Evolutionary conservation across 2,888 invertebrate species (phyloP), one percentile per base, ranked within the genome.

Genomic region (Ennomos quercinarius): DNA sequence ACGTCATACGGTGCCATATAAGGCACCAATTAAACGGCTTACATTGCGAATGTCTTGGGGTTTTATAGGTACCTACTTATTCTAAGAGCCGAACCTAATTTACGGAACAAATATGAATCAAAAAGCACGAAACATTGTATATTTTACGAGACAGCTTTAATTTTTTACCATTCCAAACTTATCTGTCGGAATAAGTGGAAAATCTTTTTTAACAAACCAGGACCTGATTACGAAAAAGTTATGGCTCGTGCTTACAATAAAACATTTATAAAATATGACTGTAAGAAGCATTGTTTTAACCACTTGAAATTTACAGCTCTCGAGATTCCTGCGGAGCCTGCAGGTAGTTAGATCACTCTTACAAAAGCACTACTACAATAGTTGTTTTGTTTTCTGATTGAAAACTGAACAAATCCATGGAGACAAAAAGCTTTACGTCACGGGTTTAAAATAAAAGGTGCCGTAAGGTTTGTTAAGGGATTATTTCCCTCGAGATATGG

Each of bases 381-480:
- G 65, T 46, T 73, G 67, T 74, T 77, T 81, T 78, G 73, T 77
- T 74, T 78, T 69, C 69, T 41, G 65, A 75, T 70, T 72, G 70
- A 73, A 75, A 72, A 62, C 58, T 68, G 68, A 79, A 81, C 79
- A 73, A 71, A 64, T 63, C 61, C 45, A 56, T 72, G 72, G 74
- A 76, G 80, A 83, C 81, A 83, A 84, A 81, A 78, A 66, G 73
- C 70, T 84, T 87, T 85, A 86, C 86, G 87, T 87, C 86, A 89
- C 81, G 74, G 81, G 72, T 80, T 84, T 84, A 80, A 87, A 87
- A 86, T 86, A 84, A 86, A 83, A 86, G 81, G 80, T 78, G 78
- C 74, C 84, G 83, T n/a, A n/a, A n/a, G n/a, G n/a, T 85, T 85
- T 86, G 83, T 84, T 74, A 76, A 78, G 80, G 84, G 90, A 91